Conservation (phyloP, 2,888 invertebrate genomes). For the Ligdia adustata region DNA sequence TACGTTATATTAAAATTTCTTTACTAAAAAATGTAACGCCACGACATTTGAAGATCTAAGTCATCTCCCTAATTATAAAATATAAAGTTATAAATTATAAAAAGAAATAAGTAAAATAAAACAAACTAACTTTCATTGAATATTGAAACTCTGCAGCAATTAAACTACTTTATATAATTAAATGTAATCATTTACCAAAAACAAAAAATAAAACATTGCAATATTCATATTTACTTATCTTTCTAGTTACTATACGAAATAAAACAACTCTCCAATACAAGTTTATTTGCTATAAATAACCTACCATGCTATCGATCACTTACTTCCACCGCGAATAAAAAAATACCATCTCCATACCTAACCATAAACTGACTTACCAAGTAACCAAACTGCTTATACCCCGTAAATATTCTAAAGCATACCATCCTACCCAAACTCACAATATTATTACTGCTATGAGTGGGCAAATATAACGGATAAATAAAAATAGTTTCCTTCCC, state of each 20-base stretch:
- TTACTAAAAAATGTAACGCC: not conserved
- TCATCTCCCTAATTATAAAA: too few species aligned
- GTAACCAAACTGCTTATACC: slow-evolving; percentile 21
- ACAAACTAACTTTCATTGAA: too few species aligned
- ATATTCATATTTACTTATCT: not conserved
- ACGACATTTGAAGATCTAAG: not conserved
- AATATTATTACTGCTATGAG: slow-evolving; percentile 47
- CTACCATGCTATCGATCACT: slow-evolving; percentile 13
- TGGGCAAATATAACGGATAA: slow-evolving; percentile 47
- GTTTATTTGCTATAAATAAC: slow-evolving; percentile 2
- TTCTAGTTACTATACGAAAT: not conserved
- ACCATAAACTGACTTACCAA: slow-evolving; percentile 7
- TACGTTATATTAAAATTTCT: not conserved
- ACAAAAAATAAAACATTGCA: too few species aligned
- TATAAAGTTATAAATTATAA: too few species aligned
- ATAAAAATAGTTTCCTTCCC: slow-evolving; percentile 41
- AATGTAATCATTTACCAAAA: too few species aligned
- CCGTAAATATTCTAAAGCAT: slow-evolving; percentile 32
- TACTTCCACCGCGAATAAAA: slow-evolving; percentile 1
- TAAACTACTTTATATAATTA: too few species aligned
- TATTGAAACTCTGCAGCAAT: too few species aligned
- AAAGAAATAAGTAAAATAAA: too few species aligned
- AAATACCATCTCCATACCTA: not conserved
- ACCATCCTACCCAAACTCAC: slow-evolving; percentile 38
- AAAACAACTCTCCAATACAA: not conserved